These are phyloP conservation scores for Panthera uncia DNA, from an alignment of 2,113 vertebrate genomes.

Conservation along the genomic window DNA sequence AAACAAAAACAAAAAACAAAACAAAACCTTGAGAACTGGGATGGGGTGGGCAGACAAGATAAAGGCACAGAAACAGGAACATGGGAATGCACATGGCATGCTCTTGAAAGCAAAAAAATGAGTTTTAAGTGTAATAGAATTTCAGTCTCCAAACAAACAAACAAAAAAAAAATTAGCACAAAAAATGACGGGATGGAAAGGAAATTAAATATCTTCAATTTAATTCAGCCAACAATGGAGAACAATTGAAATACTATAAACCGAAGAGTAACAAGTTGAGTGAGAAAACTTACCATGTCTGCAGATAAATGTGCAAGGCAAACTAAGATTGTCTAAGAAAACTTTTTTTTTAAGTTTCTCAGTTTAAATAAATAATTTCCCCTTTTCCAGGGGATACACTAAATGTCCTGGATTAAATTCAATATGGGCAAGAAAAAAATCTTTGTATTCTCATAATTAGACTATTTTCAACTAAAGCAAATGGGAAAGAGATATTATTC, in stretches of 20 bases:
- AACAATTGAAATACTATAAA: not conserved
- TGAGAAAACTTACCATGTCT: not conserved
- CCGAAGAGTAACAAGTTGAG: not conserved
- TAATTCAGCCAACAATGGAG: not conserved
- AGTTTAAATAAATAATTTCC: constrained; percentile 4
- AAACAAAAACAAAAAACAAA: not conserved
- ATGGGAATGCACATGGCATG: not conserved
- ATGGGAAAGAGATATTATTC: not conserved
- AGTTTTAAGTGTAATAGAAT: not conserved
- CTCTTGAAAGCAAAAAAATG: not conserved
- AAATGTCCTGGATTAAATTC: constrained; percentile 3
- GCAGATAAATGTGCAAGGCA: not conserved
- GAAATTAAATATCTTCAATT: not conserved
- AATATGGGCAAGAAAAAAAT: not conserved
- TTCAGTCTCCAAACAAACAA: not conserved
- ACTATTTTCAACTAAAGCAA: constrained; percentile 4
- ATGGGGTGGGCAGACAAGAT: no score
- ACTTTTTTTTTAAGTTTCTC: not conserved
- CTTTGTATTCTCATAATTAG: not conserved
- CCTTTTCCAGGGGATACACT: not conserved
- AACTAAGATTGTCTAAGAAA: not conserved
- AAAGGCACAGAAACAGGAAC: not conserved
- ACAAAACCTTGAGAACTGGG: not conserved
- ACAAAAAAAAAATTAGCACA: not conserved
- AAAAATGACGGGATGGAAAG: not conserved